Conservation (phyloP, 2,113 vertebrate genomes). For the Serilophus lunatus region DNA sequence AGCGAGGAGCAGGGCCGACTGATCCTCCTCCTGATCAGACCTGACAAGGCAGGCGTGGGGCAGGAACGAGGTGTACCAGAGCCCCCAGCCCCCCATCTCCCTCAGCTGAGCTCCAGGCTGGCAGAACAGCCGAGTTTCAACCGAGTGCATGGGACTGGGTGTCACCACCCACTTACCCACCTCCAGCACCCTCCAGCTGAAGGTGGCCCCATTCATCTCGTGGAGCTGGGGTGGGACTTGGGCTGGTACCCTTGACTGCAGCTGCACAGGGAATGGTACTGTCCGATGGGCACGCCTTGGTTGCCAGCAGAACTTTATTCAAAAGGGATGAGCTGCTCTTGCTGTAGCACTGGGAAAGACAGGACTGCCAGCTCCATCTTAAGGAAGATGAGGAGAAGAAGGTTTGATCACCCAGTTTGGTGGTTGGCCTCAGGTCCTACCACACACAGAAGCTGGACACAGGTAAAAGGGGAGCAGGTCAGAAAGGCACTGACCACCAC, state of each 20-base stretch:
- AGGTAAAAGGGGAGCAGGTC: neutral
- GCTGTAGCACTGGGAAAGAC: neutral
- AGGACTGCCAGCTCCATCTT: neutral
- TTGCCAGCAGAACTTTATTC: neutral
- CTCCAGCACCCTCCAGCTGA: neutral
- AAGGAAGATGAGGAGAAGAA: neutral
- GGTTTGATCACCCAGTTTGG: neutral
- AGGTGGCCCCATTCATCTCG: neutral
- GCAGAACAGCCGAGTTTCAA: fast-evolving
- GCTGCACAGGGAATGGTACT: neutral
- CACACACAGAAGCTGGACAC: neutral
- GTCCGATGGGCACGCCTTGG: fast-evolving
- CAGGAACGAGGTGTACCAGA: neutral
- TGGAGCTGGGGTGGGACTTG: neutral
- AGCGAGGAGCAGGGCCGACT: conserved; percentile 52
- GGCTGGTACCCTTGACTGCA: fast-evolving
- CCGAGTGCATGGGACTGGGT: fast-evolving
- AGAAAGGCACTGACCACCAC: neutral
- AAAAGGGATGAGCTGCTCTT: neutral
- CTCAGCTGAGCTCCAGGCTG: neutral
- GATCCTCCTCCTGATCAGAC: conserved; percentile 64
- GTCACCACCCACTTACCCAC: neutral
- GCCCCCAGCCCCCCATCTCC: neutral
- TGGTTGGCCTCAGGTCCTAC: fast-evolving
- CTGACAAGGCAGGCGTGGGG: conserved; percentile 54